Base-by-base conservation (phyloP, 2,113 vertebrate species). In the Epinephelus moara region DNA sequence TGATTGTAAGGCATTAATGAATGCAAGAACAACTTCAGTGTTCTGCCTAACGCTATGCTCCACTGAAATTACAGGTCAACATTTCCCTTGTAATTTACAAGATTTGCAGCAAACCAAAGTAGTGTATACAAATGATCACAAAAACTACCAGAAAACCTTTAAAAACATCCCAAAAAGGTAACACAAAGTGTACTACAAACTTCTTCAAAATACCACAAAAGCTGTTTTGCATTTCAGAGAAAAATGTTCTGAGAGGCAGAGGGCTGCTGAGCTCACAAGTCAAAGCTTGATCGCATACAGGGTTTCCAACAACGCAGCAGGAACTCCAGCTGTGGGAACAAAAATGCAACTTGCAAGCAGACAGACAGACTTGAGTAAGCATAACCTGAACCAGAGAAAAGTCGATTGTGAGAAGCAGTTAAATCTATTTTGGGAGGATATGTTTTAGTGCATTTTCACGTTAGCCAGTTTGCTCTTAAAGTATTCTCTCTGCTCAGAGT, bases 221-320 rank as follows among this genome's bases (percentile, higher is more conserved):
- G 23, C 49, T 81, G 47, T 69, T 89, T 86, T 91, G 56, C 81
- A 89, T 90, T 93, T 89, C 72, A 86, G 79, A 87, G 78, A 81
- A 53, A 62, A 62, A 66, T 53, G 25, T 79, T 88, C 56, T 70
- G 21, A 74, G 70, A 83, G 68, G 61, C 57, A 73, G 37, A 81
- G 59, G 55, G 82, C 57, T 84, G 66, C 66, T 78, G 80, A 77
- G 88, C 72, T 86, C 85, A 70, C 55, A 69, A 80, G 64, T 45
- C 81, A 66, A 73, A 80, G 68, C 73, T 47, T 69, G 71, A 90
- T 69, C 3, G 19, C 62, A 78, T 50, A 56, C 73, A 83, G 62
- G 63, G 70, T 78, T 85, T 85, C 76, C 73, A 89, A 33, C 63
- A 63, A 53, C 30, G 4, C 78, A 88, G 64, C 85, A 82, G 85